Conservation (phyloP, 1,140 invertebrate species). For the Trichoplusia ni region DNA sequence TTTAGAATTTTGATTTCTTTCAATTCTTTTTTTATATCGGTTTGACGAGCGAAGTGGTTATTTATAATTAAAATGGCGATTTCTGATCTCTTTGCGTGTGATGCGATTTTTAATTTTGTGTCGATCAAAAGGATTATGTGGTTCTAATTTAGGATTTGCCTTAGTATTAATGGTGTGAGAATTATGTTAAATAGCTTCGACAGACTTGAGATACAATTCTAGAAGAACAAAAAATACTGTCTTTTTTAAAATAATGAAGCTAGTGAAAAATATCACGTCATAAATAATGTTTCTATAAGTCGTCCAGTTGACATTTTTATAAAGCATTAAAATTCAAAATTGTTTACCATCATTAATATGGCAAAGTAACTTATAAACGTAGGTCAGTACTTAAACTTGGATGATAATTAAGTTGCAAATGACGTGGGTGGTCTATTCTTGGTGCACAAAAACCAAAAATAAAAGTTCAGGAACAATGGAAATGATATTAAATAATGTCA, state of each 20-base stretch:
- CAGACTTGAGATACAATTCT: neutral
- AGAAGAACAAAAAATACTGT: no score
- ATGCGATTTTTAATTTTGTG: conserved; percentile 64
- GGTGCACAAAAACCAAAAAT: no score
- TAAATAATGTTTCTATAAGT: no score
- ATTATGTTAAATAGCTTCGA: neutral
- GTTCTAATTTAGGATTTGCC: conserved; percentile 44
- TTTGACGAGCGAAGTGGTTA: conserved; percentile 64
- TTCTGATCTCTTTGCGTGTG: conserved; percentile 41
- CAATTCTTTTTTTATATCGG: conserved; percentile 72
- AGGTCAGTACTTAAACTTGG: no score
- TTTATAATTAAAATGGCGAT: conserved; percentile 80
- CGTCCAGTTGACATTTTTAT: no score
- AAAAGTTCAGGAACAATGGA: no score
- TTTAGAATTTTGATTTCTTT: conserved; percentile 76
- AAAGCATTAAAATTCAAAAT: no score
- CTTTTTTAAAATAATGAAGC: no score
- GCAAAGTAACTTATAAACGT: no score
- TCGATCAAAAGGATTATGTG: conserved; percentile 68
- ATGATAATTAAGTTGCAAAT: neutral
- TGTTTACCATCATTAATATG: no score
- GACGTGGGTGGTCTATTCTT: neutral
- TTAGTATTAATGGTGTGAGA: conserved; percentile 2
- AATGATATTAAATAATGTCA: no score
- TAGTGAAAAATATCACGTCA: no score